These are phyloP conservation scores for Psix sp. DNA, from an alignment of 1,140 invertebrate species.

Conservation along the genomic window DNA sequence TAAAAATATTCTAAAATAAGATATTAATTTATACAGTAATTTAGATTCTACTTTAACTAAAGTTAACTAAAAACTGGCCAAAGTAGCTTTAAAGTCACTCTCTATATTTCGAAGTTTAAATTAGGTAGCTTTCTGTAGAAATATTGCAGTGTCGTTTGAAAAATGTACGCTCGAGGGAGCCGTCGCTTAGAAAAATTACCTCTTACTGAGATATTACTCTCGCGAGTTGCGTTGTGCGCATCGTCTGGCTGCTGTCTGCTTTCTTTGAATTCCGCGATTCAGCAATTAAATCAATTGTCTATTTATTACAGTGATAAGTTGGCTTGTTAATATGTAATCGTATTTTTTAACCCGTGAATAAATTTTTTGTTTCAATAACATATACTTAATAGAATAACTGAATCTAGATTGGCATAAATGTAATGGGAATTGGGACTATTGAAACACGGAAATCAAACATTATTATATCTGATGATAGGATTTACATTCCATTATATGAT, in stretches of 20 bases:
- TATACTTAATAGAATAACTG: too few relatives aligned
- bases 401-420: too few relatives aligned
- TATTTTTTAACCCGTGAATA: too few relatives aligned
- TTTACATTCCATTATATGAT: slow-evolving; percentile 31
- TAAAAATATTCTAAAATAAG: too few relatives aligned
- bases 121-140: slow-evolving; percentile 50
- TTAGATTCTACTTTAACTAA: too few relatives aligned
- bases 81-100: slow-evolving; percentile 37
- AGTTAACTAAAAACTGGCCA: too few relatives aligned
- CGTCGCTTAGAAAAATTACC: slow-evolving; percentile 42
- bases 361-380: too few relatives aligned
- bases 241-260: slow-evolving; percentile 4
- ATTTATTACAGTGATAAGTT: neutral
- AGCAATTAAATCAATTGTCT: neutral
- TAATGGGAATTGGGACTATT: too few relatives aligned
- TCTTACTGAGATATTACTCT: slow-evolving; percentile 33
- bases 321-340: too few relatives aligned
- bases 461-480: slow-evolving; percentile 19
- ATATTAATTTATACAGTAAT: too few relatives aligned
- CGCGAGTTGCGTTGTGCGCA: slow-evolving; percentile 5
- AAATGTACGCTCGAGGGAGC: slow-evolving; percentile 46
- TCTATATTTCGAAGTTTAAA: slow-evolving; percentile 45
- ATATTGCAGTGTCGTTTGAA: slow-evolving; percentile 37
- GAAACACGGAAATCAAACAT: too few relatives aligned
- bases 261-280: neutral